phyloP scores from a whole-genome alignment of 2,888 invertebrate genomes.

The Quadriops clusia region DNA sequence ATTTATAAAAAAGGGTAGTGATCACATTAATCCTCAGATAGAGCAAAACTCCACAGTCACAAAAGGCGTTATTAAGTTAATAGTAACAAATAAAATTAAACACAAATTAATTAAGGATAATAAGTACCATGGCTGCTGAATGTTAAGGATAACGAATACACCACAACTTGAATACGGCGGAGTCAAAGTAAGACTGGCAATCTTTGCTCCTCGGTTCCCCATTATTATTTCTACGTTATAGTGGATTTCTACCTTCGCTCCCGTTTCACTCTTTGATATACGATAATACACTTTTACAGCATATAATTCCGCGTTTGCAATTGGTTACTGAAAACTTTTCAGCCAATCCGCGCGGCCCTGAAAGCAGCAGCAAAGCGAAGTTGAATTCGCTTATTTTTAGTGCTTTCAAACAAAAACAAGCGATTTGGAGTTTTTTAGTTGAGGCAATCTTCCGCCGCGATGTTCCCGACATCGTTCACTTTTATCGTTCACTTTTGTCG shows the following conservation, averaged over 20 bases:
- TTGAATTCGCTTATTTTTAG: slow-evolving; percentile 13
- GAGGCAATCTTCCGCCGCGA: too few relatives aligned
- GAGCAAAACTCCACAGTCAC: slow-evolving; percentile 4
- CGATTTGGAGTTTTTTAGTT: too few relatives aligned
- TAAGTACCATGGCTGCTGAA: slow-evolving; percentile 13
- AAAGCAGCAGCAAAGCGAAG: slow-evolving; percentile 18
- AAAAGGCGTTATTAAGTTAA: too few relatives aligned
- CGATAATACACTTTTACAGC: slow-evolving; percentile 25
- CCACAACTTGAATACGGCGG: slow-evolving; percentile 11
- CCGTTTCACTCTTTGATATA: slow-evolving; percentile 23
- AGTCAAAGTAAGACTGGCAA: slow-evolving; percentile 15
- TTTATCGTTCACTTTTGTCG: too few relatives aligned
- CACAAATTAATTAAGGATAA: slow-evolving; percentile 2
- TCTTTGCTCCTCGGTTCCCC: slow-evolving; percentile 11
- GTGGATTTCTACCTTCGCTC: slow-evolving; percentile 30
- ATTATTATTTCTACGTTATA: slow-evolving; percentile 27
- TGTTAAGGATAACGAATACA: slow-evolving; percentile 8
- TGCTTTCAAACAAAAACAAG: slow-evolving; percentile 1
- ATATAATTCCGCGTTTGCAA: slow-evolving; percentile 20
- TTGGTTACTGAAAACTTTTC: slow-evolving; percentile 17
- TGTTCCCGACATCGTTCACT: too few relatives aligned
- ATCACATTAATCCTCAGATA: too few relatives aligned
- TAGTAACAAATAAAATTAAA: slow-evolving; percentile 2
- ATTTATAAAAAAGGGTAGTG: slow-evolving; percentile 4
- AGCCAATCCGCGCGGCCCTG: slow-evolving; percentile 19